These are phyloP conservation scores for Neomonachus schauinslandi DNA, from an alignment of 2,113 vertebrate genomes.

Conservation along the genomic window DNA sequence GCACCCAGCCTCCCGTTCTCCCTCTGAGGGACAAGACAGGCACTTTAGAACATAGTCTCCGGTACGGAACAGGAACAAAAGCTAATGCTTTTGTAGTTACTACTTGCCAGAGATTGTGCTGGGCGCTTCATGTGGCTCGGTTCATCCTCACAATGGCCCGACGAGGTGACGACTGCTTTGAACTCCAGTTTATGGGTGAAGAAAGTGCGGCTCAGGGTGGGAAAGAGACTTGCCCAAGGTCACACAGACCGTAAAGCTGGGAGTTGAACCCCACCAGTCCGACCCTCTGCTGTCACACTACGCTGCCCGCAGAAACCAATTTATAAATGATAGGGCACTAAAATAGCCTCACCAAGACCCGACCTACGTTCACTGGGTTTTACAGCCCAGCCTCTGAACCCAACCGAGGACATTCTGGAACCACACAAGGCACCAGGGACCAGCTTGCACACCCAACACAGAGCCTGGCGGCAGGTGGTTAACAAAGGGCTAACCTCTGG, in stretches of 20 bases:
- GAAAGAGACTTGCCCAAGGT: not conserved
- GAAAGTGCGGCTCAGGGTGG: not conserved
- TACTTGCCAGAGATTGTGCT: not conserved
- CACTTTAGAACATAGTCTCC: not conserved
- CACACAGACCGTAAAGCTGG: not conserved
- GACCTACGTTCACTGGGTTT: not conserved
- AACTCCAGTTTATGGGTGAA: not conserved
- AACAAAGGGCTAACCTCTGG: not conserved
- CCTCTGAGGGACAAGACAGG: not conserved
- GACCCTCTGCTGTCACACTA: not conserved
- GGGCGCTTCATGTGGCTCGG: accelerated
- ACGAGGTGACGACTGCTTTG: not conserved
- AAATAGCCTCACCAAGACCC: not conserved
- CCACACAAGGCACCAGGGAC: accelerated
- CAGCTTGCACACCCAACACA: not conserved
- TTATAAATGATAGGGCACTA: not conserved
- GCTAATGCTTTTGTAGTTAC: accelerated
- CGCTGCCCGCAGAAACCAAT: not conserved
- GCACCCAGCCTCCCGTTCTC: not conserved
- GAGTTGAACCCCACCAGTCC: not conserved
- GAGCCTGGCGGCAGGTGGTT: not conserved
- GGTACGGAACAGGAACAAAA: not conserved
- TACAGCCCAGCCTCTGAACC: not conserved
- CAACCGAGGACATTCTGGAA: not conserved
- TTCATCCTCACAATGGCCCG: too few species aligned